Evolutionary conservation across 2,797 vertebrate genomes (phyloP), one percentile per base, ranked within the genome.

Genomic region (Catharus ustulatus): DNA sequence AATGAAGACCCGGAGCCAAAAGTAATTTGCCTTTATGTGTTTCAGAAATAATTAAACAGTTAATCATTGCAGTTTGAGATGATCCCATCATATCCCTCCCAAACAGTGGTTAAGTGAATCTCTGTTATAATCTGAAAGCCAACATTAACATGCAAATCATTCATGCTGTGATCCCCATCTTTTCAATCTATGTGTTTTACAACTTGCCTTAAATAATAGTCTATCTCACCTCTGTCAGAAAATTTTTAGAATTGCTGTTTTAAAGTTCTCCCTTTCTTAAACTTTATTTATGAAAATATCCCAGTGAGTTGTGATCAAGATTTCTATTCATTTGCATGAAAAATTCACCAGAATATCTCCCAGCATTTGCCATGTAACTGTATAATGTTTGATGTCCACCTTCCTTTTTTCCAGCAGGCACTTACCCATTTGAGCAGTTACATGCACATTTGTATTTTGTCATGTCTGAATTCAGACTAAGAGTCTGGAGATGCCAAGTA

Each of bases 401-500:
- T 91, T 89, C 64, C 43, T 63, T 77, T 90, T 72, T 75, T 55
- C 73, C 64, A 74, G 83, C 94, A 82, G 57, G 38, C 34, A 1
- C 74, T 77, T 68, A 71, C 59, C 76, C 92, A 1, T 76, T 88
- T 76, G 45, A 57, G 59, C 62, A 38, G 76, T 62, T 73, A 36
- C 32, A 26, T 15, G 45, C 85, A 90, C 74, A 52, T 95, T 95
- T 74, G 63, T 88, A 11, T 93, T 96, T 94, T 96, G 91, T 93
- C 93, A 82, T 91, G 93, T 90, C 87, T 95, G 87, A 82, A 71
- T 91, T 93, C 77, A 88, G 76, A 85, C 55, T 3, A 24, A 5
- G 79, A 75, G 51, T 14, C 87, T 94, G 77, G 79, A 95, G 84
- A 93, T 87, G 94, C 95, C 91, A 93, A 94, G 74, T 95, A 95